Base-by-base conservation (phyloP, 2,888 invertebrate species). In the Plemyria rubiginata region DNA sequence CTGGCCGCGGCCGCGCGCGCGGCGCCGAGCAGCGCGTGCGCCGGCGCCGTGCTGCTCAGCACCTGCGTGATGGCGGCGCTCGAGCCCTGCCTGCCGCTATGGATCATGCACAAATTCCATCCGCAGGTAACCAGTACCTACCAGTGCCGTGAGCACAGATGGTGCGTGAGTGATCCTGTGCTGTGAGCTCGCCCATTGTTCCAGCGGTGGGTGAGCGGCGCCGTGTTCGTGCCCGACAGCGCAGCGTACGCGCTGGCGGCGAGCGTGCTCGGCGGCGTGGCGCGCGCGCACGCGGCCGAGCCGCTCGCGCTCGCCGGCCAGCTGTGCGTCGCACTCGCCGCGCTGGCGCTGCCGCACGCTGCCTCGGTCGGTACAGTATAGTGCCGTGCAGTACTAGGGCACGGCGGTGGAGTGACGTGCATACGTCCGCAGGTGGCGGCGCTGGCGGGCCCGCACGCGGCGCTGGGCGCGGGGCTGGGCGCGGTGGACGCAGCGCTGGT, bases 61-160 rank as follows among this genome's bases (percentile, higher is more conserved):
- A 89, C 91, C n/a, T 67, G 82, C 75, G 90, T 87, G 22, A 86
- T 90, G 88, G 90, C 90, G 2, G 85, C 91, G 65, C 81, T 90
- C n/a, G 91, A 90, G 82, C 90, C 91, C 11, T 84, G 85, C 66
- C 80, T 91, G 76, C 91, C 90, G 64, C 80, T 86, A 41, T 91
- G 88, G 88, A 76, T 88, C 68, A 77, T 78, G 70, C 76, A 77
- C 51, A 81, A 80, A 65, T 88, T 88, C 72, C 85, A 83, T 11
- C 78, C 77, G 50, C 73, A 74, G 75, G 78, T 78, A 8, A 8
- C n/a, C n/a, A n/a, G n/a, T n/a, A n/a, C n/a, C n/a, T n/a, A n/a
- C n/a, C n/a, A n/a, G n/a, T 8, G 1, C 36, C 36, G 29, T 29
- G 29, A 36, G n/a, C n/a, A n/a, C n/a, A n/a, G n/a, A n/a, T n/a